Percentiles rank a stretch among this genome's conserved stretches.
These are phyloP conservation scores for Ophion obscuratus DNA, from an alignment of 2,888 invertebrate genomes.

Conservation along the genomic window DNA sequence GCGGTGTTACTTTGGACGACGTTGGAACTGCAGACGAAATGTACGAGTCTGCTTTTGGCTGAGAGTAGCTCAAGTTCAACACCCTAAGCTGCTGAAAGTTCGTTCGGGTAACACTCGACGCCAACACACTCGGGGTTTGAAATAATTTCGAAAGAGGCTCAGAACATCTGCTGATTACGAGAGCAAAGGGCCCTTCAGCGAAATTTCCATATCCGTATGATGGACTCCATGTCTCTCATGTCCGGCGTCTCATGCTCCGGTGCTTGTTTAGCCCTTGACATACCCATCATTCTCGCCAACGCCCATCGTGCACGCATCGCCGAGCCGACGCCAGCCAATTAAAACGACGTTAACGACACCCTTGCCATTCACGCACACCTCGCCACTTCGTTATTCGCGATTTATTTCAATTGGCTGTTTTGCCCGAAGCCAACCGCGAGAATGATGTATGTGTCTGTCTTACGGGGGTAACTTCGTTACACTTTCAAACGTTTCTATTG, in stretches of 20 bases:
- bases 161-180: constrained; percentile 30
- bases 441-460: constrained; percentile 47
- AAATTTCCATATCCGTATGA: constrained; percentile 48
- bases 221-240: constrained; percentile 24
- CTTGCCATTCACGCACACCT: constrained; percentile 62
- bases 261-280: constrained; percentile 66
- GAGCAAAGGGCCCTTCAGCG: constrained; percentile 44
- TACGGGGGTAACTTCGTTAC: constrained; percentile 37
- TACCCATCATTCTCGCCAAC: constrained; percentile 68
- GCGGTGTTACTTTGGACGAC: constrained; percentile 18
- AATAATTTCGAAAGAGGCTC: constrained; percentile 54
- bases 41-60: constrained; percentile 43
- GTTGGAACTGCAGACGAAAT: constrained; percentile 39
- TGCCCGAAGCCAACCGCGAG: constrained; percentile 14
- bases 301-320: constrained; percentile 61
- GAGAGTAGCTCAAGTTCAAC: constrained; percentile 34
- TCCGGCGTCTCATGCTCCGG: constrained; percentile 33
- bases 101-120: constrained; percentile 33
- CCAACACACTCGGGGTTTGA: constrained; percentile 31
- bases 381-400: constrained; percentile 60
- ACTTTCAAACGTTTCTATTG: constrained; percentile 30
- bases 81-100: constrained; percentile 23
- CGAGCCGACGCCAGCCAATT: constrained; percentile 65
- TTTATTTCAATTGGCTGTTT: constrained; percentile 62
- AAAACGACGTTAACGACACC: constrained; percentile 69